Base-by-base conservation (phyloP, 2,888 invertebrate species). In the Eilema sororculum region DNA sequence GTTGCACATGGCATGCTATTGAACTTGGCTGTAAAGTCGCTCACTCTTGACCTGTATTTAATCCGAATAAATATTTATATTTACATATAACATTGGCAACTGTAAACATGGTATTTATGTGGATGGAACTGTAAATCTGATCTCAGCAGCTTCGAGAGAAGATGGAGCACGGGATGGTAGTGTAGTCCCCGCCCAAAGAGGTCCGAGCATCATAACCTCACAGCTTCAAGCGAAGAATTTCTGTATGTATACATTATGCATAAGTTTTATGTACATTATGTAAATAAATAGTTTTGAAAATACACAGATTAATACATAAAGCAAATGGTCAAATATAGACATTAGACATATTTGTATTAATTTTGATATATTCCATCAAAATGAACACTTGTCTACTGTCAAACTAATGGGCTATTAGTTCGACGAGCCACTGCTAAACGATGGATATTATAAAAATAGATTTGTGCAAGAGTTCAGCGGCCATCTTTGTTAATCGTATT, bases 401-500 rank as follows among this genome's bases (percentile, higher is more conserved):
- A 13, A 41, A 41, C 41, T 41, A 41, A 41, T 41, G 41, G 16
- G 41, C 16, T 41, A 41, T 41, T 41, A 41, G 16, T 41, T 3
- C 16, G 41, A 41, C 16, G 16, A 3, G 41, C 41, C 13, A 41
- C 41, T 16, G 57, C 57, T 64, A 61, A 67, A 67, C 22, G 41
- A 28, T 33, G 58, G 65, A n/a, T 28, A 24, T 67, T 41, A 61
- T 65, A 69, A 63, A 72, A 73, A 73, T 71, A 69, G 62, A 61
- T 41, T 72, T 61, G 24, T 57, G 65, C 68, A 65, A 72, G 37
- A 57, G 62, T 66, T 37, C 70, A 37, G 24, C 68, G 68, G 62
- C 62, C 71, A 68, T 65, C 65, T 68, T 65, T 65, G 73, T 74
- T 82, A 75, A 71, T 68, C 71, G 71, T 78, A 73, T 76, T 76